phyloP scores from a whole-genome alignment of 2,113 vertebrate species.

The Gymnorhina tibicen region DNA sequence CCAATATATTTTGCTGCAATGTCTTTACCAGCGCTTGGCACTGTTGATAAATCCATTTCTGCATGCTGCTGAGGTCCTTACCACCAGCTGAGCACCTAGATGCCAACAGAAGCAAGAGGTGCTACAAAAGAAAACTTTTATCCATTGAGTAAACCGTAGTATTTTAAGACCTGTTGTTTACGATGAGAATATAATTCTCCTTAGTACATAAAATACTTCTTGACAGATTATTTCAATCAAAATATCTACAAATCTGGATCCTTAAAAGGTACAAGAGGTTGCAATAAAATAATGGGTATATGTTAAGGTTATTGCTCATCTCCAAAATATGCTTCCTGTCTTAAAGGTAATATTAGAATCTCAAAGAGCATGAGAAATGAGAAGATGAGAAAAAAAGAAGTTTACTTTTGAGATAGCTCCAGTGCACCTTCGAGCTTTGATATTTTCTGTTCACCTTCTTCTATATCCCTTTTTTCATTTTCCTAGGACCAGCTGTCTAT shows the following conservation, averaged over 20 bases:
- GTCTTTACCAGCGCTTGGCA: not conserved
- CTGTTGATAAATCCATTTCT: not conserved
- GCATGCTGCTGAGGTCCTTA: not conserved
- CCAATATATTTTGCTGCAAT: not conserved
- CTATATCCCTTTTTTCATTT: conserved; percentile 45
- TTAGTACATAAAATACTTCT: not conserved
- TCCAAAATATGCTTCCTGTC: not conserved
- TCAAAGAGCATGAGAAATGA: not conserved
- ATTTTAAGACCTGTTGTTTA: not conserved
- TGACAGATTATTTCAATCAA: not conserved
- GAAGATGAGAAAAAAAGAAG: not conserved
- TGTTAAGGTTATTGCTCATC: not conserved
- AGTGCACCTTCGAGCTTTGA: conserved; percentile 1
- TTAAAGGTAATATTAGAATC: not conserved
- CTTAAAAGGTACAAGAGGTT: not conserved
- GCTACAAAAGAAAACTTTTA: not conserved
- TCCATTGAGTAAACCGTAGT: not conserved
- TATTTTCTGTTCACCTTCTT: conserved; percentile 28
- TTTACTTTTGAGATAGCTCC: conserved; percentile 38
- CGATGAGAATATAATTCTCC: not conserved
- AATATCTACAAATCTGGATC: not conserved
- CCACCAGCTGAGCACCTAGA: not conserved
- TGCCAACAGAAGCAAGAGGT: not conserved
- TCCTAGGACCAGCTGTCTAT: conserved; percentile 46
- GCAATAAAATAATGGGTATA: not conserved